Base-by-base conservation (phyloP, 2,113 vertebrate genomes). In the Hiodon tergisus region DNA sequence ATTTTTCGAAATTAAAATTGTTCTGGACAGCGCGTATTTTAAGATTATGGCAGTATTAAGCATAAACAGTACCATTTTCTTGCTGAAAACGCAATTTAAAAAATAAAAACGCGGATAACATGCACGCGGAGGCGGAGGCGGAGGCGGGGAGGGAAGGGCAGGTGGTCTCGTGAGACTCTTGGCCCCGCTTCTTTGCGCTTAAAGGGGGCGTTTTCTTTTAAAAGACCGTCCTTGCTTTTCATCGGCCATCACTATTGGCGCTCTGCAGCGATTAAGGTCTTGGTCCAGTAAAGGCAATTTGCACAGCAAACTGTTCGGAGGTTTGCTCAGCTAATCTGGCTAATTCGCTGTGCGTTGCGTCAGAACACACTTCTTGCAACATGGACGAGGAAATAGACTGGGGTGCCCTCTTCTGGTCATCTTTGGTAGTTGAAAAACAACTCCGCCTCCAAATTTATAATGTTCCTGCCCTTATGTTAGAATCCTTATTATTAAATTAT, bases 221-320 rank as follows among this genome's bases (percentile, higher is more conserved):
- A 55, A 61, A 80, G 80, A 55, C 60, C 58, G 63, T 55, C 67
- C 46, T 71, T 75, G 65, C 65, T 47, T 58, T 58, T 69, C 77
- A 83, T 86, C 82, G 77, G 76, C 77, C 78, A 76, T 78, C 85
- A 82, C 80, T 80, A 85, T 85, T 80, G 83, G 81, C 78, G 80
- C 72, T 77, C 61, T 79, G 76, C 76, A 76, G 81, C 80, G 86
- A 87, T 90, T 87, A 89, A 78, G 81, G 72, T 80, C 76, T 75
- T 82, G 83, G 86, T 86, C 87, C 80, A 80, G 80, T 76, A 85
- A 88, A 88, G 83, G 60, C 85, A 87, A 83, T 89, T 88, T 85
- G 83, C 79, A 70, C 71, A 79, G 75, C 78, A 82, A 83, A 86
- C 82, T 82, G 85, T 81, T 77, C 77, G 84, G 79, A 81, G 81